phyloP scores from a whole-genome alignment of 2,888 invertebrate genomes.

The Morpho deidamia region DNA sequence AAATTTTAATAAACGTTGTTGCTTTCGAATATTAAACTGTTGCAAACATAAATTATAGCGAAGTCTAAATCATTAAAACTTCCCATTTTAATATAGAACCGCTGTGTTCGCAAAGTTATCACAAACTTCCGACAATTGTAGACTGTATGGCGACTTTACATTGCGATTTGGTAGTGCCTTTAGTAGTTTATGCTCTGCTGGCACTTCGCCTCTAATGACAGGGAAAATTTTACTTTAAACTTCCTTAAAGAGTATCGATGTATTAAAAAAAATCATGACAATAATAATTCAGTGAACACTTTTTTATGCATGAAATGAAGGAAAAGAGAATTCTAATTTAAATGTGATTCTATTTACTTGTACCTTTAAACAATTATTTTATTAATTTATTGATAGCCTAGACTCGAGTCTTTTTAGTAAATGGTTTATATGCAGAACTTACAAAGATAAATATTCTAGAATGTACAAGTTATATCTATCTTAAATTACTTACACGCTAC shows the following conservation, averaged over 20 bases:
- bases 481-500: no score
- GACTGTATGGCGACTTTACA: conserved; percentile 36
- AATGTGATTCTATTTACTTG: no score
- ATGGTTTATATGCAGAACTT: no score
- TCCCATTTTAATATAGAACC: conserved; percentile 19
- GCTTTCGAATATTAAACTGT: conserved; percentile 1
- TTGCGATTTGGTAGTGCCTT: conserved; percentile 37
- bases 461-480: no score
- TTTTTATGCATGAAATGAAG: no score
- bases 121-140: conserved; percentile 31
- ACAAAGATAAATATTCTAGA: no score
- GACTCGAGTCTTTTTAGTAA: no score
- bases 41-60: conserved; percentile 13
- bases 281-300: no score
- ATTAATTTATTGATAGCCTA: no score
- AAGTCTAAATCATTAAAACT: conserved; percentile 22
- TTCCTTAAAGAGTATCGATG: background rate
- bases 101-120: conserved; percentile 20
- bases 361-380: no score
- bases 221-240: conserved; percentile 15
- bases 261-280: no score
- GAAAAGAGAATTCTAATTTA: no score
- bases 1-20: background rate
- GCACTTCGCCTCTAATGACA: conserved; percentile 17
- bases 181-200: conserved; percentile 18